Conservation (phyloP, 2,113 vertebrate species). For the crab-eating macaque (Macaca fascicularis) region DNA sequence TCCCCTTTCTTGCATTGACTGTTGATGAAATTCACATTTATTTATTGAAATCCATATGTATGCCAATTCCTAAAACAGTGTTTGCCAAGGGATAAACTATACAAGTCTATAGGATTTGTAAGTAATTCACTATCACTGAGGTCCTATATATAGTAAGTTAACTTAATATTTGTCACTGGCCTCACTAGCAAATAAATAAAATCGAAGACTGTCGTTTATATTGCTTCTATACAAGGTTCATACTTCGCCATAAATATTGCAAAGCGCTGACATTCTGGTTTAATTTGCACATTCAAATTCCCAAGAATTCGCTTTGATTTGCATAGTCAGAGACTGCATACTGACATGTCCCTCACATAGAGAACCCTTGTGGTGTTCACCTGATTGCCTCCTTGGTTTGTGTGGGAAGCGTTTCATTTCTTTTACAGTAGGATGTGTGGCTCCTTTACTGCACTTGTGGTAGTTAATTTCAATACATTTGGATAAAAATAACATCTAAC, state of each 20-base stretch:
- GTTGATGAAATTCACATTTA: slow-evolving; percentile 1
- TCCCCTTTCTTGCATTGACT: slow-evolving; percentile 16
- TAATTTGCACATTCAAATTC: slow-evolving; percentile 1
- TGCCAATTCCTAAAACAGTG: background rate
- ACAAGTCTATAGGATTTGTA: background rate
- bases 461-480: slow-evolving; percentile 1
- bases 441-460: background rate
- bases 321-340: background rate
- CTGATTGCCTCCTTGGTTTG: background rate
- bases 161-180: background rate
- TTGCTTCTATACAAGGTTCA: background rate
- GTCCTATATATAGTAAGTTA: background rate
- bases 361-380: background rate
- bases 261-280: background rate
- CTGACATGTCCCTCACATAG: background rate
- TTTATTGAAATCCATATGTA: slow-evolving; percentile 14
- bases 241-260: background rate
- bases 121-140: background rate
- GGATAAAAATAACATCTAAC: background rate
- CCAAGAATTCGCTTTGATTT: background rate
- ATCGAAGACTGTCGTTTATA: background rate
- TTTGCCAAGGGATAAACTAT: background rate
- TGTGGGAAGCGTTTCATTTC: background rate
- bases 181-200: slow-evolving; percentile 17
- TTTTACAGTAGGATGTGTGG: background rate